Base-by-base conservation (phyloP, 2,113 vertebrate species). In the Gulo gulo region DNA sequence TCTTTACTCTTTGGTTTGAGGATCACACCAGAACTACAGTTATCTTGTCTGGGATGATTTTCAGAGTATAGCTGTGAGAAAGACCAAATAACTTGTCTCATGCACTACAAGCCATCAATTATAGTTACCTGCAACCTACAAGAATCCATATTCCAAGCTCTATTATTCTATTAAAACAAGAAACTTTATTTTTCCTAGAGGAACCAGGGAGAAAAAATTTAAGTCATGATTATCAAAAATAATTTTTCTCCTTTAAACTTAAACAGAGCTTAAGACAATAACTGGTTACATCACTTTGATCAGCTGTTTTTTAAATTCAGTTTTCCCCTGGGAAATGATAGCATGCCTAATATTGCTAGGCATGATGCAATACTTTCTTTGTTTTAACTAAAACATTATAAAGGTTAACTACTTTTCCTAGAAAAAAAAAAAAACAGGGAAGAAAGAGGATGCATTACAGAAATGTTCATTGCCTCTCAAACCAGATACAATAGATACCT, bases 301-400 rank as follows among this genome's bases (percentile, higher is more conserved):
- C 95, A 97, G 95, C 82, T 92, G 81, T 34, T 98, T 96, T 97
- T 97, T 94, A 95, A 94, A 98, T 80, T 96, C 80, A 90, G 55
- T 95, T 98, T 98, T 98, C 98, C 98, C 97, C 7, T 82, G 98
- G 97, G 98, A 98, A 97, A 97, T 97, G 91, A 98, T 81, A 97
- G 93, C 52, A 92, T 94, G 89, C 94, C 89, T 13, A 95, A 85
- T 98, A 98, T 97, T 83, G 95, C 61, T 95, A 96, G 83, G 97
- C 88, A 98, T 99, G 98, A 99, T 97, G 98, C 97, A 99, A 99
- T 90, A 93, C 24, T 87, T 79, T n/a, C 57, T 92, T 88, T 76
- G 71, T 88, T 89, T 96, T 93, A 96, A 96, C 20, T 80, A 93
- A 84, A 92, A 96, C 34, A 89, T 90, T 90, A 63, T 71, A 42